Conservation (phyloP, 2,888 invertebrate genomes). For the Chaitophorus viminalis region DNA sequence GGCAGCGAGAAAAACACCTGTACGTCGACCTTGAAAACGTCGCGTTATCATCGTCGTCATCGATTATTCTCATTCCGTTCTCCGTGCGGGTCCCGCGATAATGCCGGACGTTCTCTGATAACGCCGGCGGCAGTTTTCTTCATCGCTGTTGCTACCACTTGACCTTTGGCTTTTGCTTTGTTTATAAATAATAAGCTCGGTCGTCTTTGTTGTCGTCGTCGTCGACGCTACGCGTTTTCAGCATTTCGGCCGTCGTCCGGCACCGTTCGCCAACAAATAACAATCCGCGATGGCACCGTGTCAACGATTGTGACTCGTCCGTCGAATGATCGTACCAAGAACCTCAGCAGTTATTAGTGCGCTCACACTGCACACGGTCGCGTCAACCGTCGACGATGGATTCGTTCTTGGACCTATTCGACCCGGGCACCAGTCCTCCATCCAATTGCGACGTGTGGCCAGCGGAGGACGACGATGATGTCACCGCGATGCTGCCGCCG, state of each 20-base stretch:
- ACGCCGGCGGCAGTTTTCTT: not conserved
- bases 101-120: not conserved
- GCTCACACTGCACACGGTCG: no score
- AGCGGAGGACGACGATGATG: constrained; percentile 69
- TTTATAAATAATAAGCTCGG: not conserved
- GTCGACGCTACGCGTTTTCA: not conserved
- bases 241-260: no score
- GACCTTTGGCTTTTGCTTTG: not conserved
- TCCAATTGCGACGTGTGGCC: constrained; percentile 66
- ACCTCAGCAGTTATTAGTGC: accelerated
- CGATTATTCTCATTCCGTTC: no score
- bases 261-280: not conserved
- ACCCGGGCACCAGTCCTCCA: constrained; percentile 70
- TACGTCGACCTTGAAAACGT: constrained; percentile 38
- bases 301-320: not conserved
- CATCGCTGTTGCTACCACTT: not conserved
- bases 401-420: constrained; percentile 83
- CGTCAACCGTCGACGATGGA: constrained; percentile 73
- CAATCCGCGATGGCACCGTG: not conserved
- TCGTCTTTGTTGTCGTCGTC: not conserved
- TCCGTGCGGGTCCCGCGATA: not conserved
- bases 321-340: no score
- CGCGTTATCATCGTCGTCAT: not conserved
- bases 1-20: constrained; percentile 19
- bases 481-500: constrained; percentile 76